phyloP scores from a whole-genome alignment of 2,888 invertebrate genomes.

The Bruchidius siliquastri region DNA sequence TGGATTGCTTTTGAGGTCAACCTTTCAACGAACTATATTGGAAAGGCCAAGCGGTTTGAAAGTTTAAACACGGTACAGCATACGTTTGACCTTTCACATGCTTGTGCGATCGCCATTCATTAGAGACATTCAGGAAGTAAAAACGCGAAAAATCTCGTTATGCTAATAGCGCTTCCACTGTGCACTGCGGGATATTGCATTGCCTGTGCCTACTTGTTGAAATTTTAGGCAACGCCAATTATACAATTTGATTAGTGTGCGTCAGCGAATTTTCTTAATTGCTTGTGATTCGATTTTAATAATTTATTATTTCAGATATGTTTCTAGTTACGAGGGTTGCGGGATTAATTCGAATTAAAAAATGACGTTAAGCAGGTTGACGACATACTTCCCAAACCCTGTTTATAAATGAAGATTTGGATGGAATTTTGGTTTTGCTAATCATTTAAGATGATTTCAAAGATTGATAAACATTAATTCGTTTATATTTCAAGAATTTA shows the following conservation, averaged over 20 bases:
- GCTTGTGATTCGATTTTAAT: neutral
- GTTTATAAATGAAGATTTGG: too few species aligned
- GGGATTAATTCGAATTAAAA: too few species aligned
- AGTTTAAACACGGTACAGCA: neutral
- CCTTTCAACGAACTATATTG: neutral
- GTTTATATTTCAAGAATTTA: too few species aligned
- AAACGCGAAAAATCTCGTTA: neutral
- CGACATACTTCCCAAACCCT: too few species aligned
- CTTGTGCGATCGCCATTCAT: neutral
- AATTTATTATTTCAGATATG: neutral
- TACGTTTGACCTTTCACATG: neutral
- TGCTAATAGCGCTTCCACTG: neutral
- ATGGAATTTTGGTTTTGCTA: too few species aligned
- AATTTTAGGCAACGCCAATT: neutral
- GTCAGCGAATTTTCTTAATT: neutral
- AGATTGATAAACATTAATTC: too few species aligned
- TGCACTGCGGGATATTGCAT: neutral
- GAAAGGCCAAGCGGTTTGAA: neutral
- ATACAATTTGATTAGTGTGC: neutral
- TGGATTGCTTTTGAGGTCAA: neutral
- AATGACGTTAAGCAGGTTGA: too few species aligned
- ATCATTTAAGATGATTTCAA: too few species aligned
- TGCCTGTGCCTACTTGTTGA: neutral
- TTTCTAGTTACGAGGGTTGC: too few species aligned
- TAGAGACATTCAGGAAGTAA: neutral